Base-by-base conservation (phyloP, 2,888 invertebrate genomes). In the Allolobophora icterica region DNA sequence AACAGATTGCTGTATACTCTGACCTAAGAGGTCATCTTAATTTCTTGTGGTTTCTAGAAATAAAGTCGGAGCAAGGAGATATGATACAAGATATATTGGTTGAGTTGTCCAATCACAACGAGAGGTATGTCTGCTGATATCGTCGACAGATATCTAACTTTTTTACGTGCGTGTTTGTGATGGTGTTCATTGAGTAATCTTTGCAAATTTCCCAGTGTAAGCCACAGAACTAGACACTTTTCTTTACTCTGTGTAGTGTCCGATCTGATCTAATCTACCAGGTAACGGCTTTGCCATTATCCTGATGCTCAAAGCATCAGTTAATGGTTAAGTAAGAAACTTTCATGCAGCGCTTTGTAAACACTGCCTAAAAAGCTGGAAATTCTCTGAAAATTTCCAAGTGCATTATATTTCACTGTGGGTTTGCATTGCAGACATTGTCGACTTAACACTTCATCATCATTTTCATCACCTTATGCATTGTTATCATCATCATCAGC, bases 21-120 rank as follows among this genome's bases (percentile, higher is more conserved):
- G 17, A 58, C 24, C 19, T 58, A 58, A 24, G 8, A 58, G 24
- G 58, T 24, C 58, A 11, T 71, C 71, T n/a, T 30, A 71, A 30
- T 71, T 71, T 71, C 71, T 71, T 30, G 8, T 71, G 8, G 8
- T 71, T 71, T 87, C 15, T 87, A 87, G 87, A 87, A 35, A 33
- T 87, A 87, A 87, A 90, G 71, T 33, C 35, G 15, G 58, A 90
- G 34, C 38, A 45, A n/a, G 71, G 90, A n/a, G 90, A 90, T 33
- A 52, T 71, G 34, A 58, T 90, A 33, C 90, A 90, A 38, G 90
- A 90, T n/a, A 95, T 95, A 34, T 93, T 95, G 58, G 93, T 94
- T 91, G 95, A 96, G 92, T 93, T 96, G 45, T 95, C 95, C 34
- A 95, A 95, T 93, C 95, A 95, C 92, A 95, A 95, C 93, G 94